Percentiles rank a stretch among this genome's conserved stretches.
Evolutionary conservation across 2,888 invertebrate species (phyloP).

Genomic region (Tridacna crocea): DNA sequence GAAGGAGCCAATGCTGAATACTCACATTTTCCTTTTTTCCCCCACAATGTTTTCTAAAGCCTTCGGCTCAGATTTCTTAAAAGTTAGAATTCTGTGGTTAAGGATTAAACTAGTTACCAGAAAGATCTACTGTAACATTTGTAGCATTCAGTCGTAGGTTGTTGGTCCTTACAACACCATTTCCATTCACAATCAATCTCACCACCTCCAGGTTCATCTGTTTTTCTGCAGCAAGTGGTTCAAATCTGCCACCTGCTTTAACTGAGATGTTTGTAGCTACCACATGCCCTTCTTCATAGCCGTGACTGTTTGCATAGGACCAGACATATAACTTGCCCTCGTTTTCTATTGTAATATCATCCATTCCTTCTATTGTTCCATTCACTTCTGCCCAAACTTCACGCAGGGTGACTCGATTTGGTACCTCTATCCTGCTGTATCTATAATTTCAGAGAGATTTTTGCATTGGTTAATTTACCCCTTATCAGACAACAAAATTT

Average conservation of each 20-base stretch:
- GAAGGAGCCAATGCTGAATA: no score
- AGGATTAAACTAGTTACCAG: constrained; percentile 60
- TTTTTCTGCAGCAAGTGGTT: constrained; percentile 64
- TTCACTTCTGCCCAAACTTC: constrained; percentile 75
- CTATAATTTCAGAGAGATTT: constrained; percentile 38
- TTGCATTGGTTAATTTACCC: not conserved
- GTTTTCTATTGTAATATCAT: constrained; percentile 71
- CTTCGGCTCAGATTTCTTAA: no score
- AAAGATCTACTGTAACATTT: constrained; percentile 73
- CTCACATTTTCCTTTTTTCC: no score
- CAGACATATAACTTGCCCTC: constrained; percentile 71
- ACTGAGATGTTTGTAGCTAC: constrained; percentile 68
- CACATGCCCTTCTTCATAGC: constrained; percentile 60
- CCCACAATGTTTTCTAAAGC: no score
- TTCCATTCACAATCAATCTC: constrained; percentile 68
- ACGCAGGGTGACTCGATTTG: constrained; percentile 64
- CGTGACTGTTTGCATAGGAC: constrained; percentile 71
- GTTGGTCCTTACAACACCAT: constrained; percentile 72
- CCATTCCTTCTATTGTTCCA: constrained; percentile 70
- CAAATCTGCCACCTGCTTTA: constrained; percentile 73
- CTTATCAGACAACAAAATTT: no score
- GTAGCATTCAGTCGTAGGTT: constrained; percentile 61
- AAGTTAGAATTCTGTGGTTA: no score
- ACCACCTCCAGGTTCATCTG: constrained; percentile 58
- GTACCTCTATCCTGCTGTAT: constrained; percentile 65